Evolutionary conservation across 1,140 invertebrate species (phyloP), one percentile per base, ranked within the genome.

Genomic region (Phymastichus coffea): DNA sequence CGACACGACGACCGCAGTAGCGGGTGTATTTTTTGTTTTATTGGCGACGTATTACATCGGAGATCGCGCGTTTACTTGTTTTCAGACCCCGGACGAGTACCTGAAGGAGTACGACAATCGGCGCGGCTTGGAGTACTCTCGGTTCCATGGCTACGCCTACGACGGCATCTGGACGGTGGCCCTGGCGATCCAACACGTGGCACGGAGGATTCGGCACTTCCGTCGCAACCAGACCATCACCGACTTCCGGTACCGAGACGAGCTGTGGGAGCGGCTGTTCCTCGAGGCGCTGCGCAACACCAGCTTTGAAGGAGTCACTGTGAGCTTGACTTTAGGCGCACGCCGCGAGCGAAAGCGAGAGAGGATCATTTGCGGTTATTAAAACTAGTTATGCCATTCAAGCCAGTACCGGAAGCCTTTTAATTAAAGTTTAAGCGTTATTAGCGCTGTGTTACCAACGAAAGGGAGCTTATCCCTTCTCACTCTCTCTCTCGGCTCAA

Each of bases 141-240:
- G 93, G 46, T 98, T 96, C 75, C 95, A 98, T 74, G 96, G 95
- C 1, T 98, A 98, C 75, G 95, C 95, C 12, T 98, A 98, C 78
- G 96, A 98, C 76, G 94, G 92, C 74, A 93, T 98, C 56, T 98
- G 96, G 96, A 93, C 95, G 1, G 93, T 97, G 54, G 95, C 95
- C 0, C 76, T 95, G 56, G 93, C 94, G 14, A 93, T 96, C 57
- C 90, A 96, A 66, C 88, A 90, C 62, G 93, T 95, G 30, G 88
- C 91, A 0, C 86, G 90, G 65, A 80, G 84, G 57, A 83, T 89
- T 48, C 76, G 80, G 9, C 77, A 82, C 55, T 79, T 78, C 64
- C 82, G 85, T 40, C 84, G 87, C 6, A 89, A 91, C 69, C 80
- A 89, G 66, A 88, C 87, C 0, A 87, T 93, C 1, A 83, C 83